Percentiles rank a stretch among this genome's conserved stretches.
Conservation (phyloP, 2,888 invertebrate genomes). For the Dyspetes luteomarginatus region DNA sequence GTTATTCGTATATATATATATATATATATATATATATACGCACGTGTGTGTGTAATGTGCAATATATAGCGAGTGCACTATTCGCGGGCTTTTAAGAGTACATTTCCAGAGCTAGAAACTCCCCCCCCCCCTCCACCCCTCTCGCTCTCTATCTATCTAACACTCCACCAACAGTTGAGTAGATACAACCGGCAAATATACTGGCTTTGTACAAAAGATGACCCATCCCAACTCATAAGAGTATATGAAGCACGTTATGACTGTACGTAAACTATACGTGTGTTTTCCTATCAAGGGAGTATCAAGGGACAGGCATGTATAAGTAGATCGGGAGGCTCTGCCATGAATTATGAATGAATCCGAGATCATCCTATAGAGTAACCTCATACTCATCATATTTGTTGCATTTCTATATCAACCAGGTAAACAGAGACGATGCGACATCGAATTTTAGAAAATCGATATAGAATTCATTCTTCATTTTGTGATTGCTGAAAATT, state of each 20-base stretch:
- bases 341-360: conserved; percentile 61
- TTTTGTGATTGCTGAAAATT: too few relatives aligned
- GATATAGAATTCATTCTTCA: too few relatives aligned
- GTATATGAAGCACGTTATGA: conserved; percentile 19
- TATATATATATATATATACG: background rate
- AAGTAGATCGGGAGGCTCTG: conserved; percentile 29
- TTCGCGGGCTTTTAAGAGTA: background rate
- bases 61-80: conserved; percentile 7
- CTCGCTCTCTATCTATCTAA: conserved; percentile 3
- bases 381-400: too few relatives aligned
- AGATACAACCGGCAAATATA: conserved; percentile 1
- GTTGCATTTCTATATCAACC: background rate
- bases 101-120: conserved; percentile 41
- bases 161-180: conserved; percentile 47
- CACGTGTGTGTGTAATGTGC: background rate
- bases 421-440: too few relatives aligned
- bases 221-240: conserved; percentile 15
- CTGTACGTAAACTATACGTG: conserved; percentile 48
- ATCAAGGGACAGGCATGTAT: conserved; percentile 54
- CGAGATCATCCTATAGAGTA: too few relatives aligned
- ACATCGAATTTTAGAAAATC: too few relatives aligned
- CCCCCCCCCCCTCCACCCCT: conserved; percentile 21
- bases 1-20: background rate
- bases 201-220: conserved; percentile 10
- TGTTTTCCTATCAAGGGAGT: conserved; percentile 52